Percentiles rank a stretch among this genome's conserved stretches.
Conservation (phyloP, 2,797 vertebrate genomes). For the Acipenser transmontanus region DNA sequence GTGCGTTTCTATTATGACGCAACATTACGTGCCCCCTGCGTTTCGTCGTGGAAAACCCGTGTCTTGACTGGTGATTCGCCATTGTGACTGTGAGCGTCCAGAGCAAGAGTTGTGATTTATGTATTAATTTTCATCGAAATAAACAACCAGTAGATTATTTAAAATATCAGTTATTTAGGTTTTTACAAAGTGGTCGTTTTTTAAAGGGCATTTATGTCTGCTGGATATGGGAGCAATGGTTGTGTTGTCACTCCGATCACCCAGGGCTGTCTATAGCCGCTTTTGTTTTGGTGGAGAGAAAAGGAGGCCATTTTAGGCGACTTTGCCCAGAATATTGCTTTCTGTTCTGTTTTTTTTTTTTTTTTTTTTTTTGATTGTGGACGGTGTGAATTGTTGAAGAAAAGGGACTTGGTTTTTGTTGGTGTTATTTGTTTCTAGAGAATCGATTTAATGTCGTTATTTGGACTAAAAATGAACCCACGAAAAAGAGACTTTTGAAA, state of each 20-base stretch:
- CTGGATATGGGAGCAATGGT: not conserved
- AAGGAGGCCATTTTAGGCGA: slow-evolving; percentile 35
- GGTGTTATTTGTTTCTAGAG: too few relatives aligned
- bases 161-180: slow-evolving; percentile 2
- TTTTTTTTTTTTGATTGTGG: not conserved
- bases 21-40: slow-evolving; percentile 23
- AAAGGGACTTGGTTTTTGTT: too few relatives aligned
- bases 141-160: not conserved
- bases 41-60: slow-evolving; percentile 24
- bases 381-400: too few relatives aligned
- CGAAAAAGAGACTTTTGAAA: too few relatives aligned
- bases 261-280: slow-evolving; percentile 13
- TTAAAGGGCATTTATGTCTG: not conserved
- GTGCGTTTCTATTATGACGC: slow-evolving; percentile 1
- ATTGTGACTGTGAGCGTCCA: not conserved
- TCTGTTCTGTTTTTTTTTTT: not conserved
- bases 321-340: not conserved
- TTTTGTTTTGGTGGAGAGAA: slow-evolving; percentile 22
- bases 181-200: not conserved
- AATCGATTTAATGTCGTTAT: too few relatives aligned
- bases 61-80: slow-evolving; percentile 25
- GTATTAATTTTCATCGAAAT: not conserved
- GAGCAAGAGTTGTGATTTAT: not conserved
- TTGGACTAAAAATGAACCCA: too few relatives aligned
- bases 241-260: slow-evolving; percentile 6